A percentile compares a stretch with the other conserved stretches of the same genome.
Conservation (phyloP, 2,113 vertebrate species). For the Neolamprologus ventralis region DNA sequence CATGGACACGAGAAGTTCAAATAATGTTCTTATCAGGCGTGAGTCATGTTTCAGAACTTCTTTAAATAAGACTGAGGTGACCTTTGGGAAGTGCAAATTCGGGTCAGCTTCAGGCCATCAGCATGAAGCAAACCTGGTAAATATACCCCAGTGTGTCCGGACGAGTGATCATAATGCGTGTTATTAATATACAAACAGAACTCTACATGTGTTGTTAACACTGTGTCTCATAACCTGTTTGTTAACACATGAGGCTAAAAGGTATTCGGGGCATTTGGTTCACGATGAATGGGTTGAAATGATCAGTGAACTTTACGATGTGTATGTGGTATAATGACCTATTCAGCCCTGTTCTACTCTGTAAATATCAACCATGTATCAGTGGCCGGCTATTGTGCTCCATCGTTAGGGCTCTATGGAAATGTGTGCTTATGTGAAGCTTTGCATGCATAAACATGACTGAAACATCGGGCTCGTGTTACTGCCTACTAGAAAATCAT, state of each 20-base stretch:
- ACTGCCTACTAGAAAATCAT: slow-evolving; percentile 6
- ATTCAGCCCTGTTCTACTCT: slow-evolving; percentile 48
- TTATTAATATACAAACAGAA: slow-evolving; percentile 11
- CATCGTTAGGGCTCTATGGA: slow-evolving; percentile 52
- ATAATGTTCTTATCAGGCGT: not conserved
- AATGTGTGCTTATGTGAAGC: slow-evolving; percentile 49
- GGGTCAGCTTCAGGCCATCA: not conserved
- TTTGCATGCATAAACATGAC: slow-evolving; percentile 56
- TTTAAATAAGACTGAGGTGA: not conserved
- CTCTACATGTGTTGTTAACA: slow-evolving; percentile 22
- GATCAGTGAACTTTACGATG: slow-evolving; percentile 61
- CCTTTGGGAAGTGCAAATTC: not conserved
- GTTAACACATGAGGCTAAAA: slow-evolving; percentile 19
- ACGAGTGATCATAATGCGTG: not conserved
- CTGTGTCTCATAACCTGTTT: slow-evolving; percentile 44
- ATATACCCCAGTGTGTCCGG: not conserved
- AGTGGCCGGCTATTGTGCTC: slow-evolving; percentile 39
- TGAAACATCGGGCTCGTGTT: not conserved
- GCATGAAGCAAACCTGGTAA: not conserved
- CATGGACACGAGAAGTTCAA: not conserved
- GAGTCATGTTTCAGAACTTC: not conserved
- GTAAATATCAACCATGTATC: slow-evolving; percentile 70
- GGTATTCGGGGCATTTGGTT: slow-evolving; percentile 23
- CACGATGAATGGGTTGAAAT: slow-evolving; percentile 35
- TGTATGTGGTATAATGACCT: slow-evolving; percentile 54